Evolutionary conservation across 2,797 vertebrate genomes (phyloP), one percentile per base, ranked within the genome.

Genomic region (Tinamus major): DNA sequence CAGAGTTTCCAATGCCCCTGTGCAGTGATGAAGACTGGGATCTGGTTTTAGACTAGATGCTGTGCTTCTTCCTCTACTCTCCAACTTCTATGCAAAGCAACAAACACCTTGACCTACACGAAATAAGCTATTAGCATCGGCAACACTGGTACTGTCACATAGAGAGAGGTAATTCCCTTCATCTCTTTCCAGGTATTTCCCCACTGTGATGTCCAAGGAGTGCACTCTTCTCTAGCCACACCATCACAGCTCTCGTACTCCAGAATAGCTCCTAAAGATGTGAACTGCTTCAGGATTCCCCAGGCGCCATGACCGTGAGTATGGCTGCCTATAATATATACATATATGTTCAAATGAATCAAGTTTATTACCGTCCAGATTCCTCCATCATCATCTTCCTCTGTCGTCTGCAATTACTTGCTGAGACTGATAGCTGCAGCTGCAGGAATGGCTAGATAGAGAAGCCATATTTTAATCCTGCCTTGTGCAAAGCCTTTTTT

Each of bases 401-500:
- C 24, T 14, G 31, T 37, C 68, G 33, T 33, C 75, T 94, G 65
- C 76, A 92, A 78, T 62, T 78, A 87, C 51, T 51, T 87, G 12
- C 39, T 20, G 31, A 49, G 19, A 79, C 79, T 75, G 58, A 10
- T 58, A 44, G 44, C 20, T 87, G 48, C 29, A 44, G 51, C 89
- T 80, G 51, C 6, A 20, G 67, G 49, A 55, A 58, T 23, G 59
- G 55, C 8, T 37, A 49, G 42, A 67, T 26, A 70, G 80, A 90
- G 48, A 59, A 84, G 80, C 8, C 6, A 1, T 48, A 2, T 12
- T 74, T 83, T 79, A 56, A 56, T 74, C 76, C 67, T 79, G 67
- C 64, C 55, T 85, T 56, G 42, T 24, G 27, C 59, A 85, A 82
- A 82, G 31, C 37, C 61, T 85, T n/a, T 84, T 91, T 89, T 76